Conservation (phyloP, 2,113 vertebrate species). For the Gila orcuttii region DNA sequence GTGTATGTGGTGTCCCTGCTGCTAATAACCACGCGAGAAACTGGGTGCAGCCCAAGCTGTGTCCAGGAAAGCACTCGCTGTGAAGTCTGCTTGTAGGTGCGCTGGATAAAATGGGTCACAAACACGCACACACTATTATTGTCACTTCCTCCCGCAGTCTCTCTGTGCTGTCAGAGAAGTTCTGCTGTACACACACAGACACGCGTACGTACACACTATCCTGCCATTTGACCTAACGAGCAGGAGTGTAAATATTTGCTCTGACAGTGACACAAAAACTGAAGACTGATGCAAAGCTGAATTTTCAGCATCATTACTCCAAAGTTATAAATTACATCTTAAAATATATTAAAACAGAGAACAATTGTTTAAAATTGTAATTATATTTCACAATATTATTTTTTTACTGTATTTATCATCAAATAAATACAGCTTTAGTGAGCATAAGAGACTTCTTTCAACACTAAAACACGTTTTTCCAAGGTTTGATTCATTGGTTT, state of each 20-base stretch:
- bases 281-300: neutral
- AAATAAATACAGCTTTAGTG: neutral
- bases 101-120: conserved; percentile 52
- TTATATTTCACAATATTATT: neutral
- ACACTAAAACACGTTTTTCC: neutral
- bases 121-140: conserved; percentile 25
- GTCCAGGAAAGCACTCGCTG: neutral
- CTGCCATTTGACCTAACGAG: conserved; percentile 3
- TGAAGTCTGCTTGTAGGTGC: conserved; percentile 32
- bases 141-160: neutral
- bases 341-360: too few species aligned
- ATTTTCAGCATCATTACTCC: too few species aligned
- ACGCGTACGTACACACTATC: neutral
- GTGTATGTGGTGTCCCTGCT: neutral
- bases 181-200: neutral
- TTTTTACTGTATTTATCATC: neutral
- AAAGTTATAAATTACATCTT: neutral
- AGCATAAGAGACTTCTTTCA: neutral
- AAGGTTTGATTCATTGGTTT: neutral
- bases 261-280: neutral
- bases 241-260: neutral
- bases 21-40: neutral
- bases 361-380: too few species aligned
- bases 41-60: too few species aligned
- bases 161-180: conserved; percentile 24